A percentile compares a stretch with the other conserved stretches of the same genome.
Conservation (phyloP, 2,888 invertebrate genomes). For the Thecophora atra region DNA sequence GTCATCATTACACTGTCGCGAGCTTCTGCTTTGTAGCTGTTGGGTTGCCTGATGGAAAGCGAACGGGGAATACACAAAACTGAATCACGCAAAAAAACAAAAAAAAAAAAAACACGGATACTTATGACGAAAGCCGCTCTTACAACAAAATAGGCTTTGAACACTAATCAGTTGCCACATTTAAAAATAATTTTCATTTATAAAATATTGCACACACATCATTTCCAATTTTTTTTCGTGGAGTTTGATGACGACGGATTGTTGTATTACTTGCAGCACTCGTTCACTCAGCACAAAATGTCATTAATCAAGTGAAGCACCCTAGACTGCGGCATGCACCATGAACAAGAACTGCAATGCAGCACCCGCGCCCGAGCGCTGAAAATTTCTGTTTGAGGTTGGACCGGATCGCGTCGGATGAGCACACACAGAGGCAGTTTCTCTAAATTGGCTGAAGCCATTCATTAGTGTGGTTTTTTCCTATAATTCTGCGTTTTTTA, state of each 20-base stretch:
- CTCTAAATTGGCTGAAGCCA: neutral
- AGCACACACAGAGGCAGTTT: constrained; percentile 10
- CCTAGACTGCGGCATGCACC: constrained; percentile 21
- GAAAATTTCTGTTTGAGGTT: constrained; percentile 19
- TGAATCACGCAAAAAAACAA: constrained; percentile 28
- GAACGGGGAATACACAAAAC: constrained; percentile 3
- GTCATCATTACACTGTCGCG: constrained; percentile 18
- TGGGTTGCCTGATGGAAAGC: constrained; percentile 3
- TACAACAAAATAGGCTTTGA: neutral
- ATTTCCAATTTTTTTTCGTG: neutral
- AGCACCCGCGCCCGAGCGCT: constrained; percentile 22
- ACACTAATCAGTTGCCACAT: neutral
- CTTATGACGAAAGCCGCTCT: neutral
- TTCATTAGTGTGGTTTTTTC: neutral
- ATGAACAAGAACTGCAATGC: neutral
- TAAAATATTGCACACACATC: neutral
- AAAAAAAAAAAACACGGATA: constrained; percentile 10
- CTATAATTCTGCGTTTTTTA: constrained; percentile 4
- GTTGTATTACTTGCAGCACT: constrained; percentile 10
- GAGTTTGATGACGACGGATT: neutral
- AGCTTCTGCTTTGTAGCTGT: neutral
- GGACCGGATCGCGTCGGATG: constrained; percentile 14
- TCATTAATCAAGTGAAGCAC: constrained; percentile 32
- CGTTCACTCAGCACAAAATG: constrained; percentile 16
- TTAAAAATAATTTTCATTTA: neutral